Evolutionary conservation across 2,113 vertebrate genomes (phyloP).

Genomic region (Alethe diademata): DNA sequence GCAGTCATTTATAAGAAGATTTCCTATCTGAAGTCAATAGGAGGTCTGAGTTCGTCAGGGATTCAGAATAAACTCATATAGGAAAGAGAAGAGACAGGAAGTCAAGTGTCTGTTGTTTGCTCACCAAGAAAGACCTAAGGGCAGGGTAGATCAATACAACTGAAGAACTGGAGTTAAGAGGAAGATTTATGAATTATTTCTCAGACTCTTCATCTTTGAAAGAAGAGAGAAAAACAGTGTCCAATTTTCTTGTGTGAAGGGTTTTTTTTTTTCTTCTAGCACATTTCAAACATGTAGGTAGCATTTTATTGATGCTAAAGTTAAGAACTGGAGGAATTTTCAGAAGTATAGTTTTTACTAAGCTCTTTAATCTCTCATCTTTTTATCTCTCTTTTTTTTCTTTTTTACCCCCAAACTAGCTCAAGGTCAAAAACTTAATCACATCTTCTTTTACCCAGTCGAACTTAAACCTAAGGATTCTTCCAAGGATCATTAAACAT

Average conservation of each 20-base stretch:
- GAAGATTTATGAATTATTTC: conserved; percentile 42
- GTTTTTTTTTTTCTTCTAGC: background rate
- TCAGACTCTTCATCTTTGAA: background rate
- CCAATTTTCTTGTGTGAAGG: background rate
- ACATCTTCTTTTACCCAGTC: background rate
- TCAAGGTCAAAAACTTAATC: background rate
- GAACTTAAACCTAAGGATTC: background rate
- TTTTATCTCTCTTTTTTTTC: background rate
- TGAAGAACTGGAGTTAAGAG: background rate
- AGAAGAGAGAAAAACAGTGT: background rate
- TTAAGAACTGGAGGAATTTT: background rate
- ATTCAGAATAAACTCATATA: background rate
- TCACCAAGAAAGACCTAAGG: background rate
- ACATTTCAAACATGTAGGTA: background rate
- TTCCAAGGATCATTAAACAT: background rate
- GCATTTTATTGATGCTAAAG: background rate
- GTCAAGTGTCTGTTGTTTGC: conserved; percentile 23
- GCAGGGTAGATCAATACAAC: conserved; percentile 27
- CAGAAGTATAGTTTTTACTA: background rate
- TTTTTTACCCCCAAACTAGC: background rate
- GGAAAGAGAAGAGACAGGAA: background rate
- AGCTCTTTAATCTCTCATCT: background rate
- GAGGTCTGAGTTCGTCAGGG: background rate
- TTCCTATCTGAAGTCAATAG: background rate
- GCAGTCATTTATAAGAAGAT: background rate